Conservation (phyloP, 1,140 invertebrate genomes). For the Amyelois transitella region DNA sequence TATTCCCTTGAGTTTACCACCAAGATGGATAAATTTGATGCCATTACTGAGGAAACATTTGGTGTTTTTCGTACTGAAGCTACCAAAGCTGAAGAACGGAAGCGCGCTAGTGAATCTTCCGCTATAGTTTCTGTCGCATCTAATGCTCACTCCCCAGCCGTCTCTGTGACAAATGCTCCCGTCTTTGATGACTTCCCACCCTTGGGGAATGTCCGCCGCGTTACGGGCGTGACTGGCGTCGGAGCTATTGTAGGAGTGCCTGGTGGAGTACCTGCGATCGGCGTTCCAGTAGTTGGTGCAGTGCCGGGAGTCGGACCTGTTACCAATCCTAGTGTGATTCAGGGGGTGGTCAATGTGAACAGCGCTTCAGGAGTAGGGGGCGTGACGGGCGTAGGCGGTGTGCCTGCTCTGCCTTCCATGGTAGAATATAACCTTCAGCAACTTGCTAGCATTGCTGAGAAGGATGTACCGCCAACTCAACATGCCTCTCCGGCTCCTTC, state of each 20-base stretch:
- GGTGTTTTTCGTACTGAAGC: conserved; percentile 81
- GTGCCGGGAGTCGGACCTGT: conserved; percentile 44
- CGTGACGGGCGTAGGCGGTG: conserved; percentile 48
- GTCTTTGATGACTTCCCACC: conserved; percentile 65
- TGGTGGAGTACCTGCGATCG: conserved; percentile 42
- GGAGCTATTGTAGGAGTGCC: conserved; percentile 50
- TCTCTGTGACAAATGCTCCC: conserved; percentile 61
- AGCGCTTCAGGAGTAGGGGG: conserved; percentile 48
- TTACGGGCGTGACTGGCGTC: conserved; percentile 46
- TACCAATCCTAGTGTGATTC: conserved; percentile 36
- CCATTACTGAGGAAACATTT: conserved; percentile 80
- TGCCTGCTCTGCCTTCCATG: conserved; percentile 78
- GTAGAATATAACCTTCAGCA: conserved; percentile 89
- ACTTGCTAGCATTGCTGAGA: conserved; percentile 85
- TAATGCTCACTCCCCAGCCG: conserved; percentile 59
- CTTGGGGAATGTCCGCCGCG: conserved; percentile 48
- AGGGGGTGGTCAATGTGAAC: conserved; percentile 52
- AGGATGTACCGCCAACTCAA: conserved; percentile 68
- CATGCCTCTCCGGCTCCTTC: conserved; percentile 80
- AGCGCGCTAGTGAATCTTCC: conserved; percentile 77
- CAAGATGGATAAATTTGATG: conserved; percentile 86
- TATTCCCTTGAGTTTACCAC: conserved; percentile 89
- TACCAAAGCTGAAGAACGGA: conserved; percentile 71
- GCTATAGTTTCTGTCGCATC: conserved; percentile 77
- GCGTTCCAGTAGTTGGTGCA: conserved; percentile 40